These are phyloP conservation scores for Hiodon alosoides DNA, from an alignment of 2,113 vertebrate genomes.

Conservation along the genomic window DNA sequence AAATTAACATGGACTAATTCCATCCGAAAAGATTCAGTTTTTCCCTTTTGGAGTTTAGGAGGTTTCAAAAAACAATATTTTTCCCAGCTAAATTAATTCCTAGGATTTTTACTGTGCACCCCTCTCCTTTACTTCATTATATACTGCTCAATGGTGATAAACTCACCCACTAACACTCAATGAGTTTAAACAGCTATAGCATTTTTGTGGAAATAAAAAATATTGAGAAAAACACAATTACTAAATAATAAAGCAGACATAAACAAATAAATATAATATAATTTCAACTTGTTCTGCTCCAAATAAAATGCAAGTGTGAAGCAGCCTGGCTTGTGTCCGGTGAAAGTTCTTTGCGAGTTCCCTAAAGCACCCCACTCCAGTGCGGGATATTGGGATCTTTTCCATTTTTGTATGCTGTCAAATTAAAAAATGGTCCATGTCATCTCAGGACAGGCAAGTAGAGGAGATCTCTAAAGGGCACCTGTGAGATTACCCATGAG, in stretches of 20 bases:
- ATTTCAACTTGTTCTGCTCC: conserved; percentile 15
- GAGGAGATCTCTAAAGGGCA: not conserved
- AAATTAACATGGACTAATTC: not conserved
- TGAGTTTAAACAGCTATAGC: not conserved
- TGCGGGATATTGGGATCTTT: not conserved
- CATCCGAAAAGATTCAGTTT: not conserved
- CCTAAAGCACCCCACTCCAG: not conserved
- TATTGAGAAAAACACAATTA: not conserved
- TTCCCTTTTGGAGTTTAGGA: not conserved
- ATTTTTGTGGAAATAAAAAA: conserved; percentile 2
- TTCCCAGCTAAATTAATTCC: not conserved
- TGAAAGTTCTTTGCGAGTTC: not conserved
- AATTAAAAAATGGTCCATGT: not conserved
- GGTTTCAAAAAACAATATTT: not conserved
- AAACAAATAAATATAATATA: conserved; percentile 14
- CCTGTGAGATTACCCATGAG: not conserved
- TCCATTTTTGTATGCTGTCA: not conserved
- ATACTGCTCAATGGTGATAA: not conserved
- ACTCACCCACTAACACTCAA: too few species aligned
- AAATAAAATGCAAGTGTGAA: not conserved
- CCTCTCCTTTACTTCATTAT: conserved; percentile 15
- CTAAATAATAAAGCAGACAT: not conserved
- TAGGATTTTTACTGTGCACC: not conserved
- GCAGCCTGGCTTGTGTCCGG: not conserved
- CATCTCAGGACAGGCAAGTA: not conserved